Evolutionary conservation across 1,140 invertebrate genomes (phyloP), one percentile per base, ranked within the genome.

Genomic region (Drosophila chauvacae): DNA sequence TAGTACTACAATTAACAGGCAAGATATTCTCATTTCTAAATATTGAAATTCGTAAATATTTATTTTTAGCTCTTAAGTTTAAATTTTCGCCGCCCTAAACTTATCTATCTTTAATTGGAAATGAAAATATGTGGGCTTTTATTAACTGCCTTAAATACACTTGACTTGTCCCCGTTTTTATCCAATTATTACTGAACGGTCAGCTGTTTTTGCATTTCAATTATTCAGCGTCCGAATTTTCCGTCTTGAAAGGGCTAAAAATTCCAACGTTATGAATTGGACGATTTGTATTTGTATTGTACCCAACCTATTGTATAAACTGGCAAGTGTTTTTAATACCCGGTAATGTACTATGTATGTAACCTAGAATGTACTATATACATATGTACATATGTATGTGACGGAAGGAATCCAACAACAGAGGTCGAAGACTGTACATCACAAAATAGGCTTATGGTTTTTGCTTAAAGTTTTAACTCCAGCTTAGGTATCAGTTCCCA

Each of bases 171-270:
- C 51, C 2, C 3, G 23, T 16, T 37, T 23, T 14, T 55, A 23
- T 14, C 51, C 33, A 55, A 55, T 55, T 55, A 55, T 23, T 55
- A 33, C 14, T 37, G 20, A 55, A 55, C 20, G 20, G 9, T 37
- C 51, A 55, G 51, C 51, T 55, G 51, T 55, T 55, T 55, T 37
- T 35, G 33, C 13, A 14, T 16, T 5, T 37, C 37, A 10, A 20
- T 16, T 37, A 20, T 16, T 33, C 11, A 14, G 4, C 11, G 5
- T 33, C 50, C 11, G n/a, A 33, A 51, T 7, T 7, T 51, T 51
- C 14, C 9, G 30, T 23, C 51, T 55, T 33, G 11, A 51, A 28
- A 30, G 18, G 26, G 18, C 30, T 51, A 51, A 5, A 51, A 51
- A 51, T 13, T 33, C 28, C 18, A 4, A 30, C 28, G 26, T 30